These are phyloP conservation scores for Orchestia grillus DNA, from an alignment of 1,140 invertebrate species.

Conservation along the genomic window DNA sequence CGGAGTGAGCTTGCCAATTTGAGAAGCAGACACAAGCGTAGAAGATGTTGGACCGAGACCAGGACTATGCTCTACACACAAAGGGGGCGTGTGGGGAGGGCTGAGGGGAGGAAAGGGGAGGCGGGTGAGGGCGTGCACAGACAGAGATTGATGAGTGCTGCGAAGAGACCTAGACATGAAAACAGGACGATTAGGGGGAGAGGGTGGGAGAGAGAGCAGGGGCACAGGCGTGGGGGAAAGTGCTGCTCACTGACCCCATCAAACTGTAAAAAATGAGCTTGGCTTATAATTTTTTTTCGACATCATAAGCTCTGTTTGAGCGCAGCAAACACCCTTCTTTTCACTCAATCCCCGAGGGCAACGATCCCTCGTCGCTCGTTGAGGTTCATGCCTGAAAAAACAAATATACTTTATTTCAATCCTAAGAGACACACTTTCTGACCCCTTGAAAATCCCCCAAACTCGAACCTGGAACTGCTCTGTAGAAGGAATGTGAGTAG, in stretches of 20 bases:
- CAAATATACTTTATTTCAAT: no score
- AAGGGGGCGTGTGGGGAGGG: neutral
- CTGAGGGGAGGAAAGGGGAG: neutral
- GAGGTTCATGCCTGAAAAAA: neutral
- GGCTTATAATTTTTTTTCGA: neutral
- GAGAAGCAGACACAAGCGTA: neutral
- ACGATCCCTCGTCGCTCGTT: neutral
- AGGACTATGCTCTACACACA: neutral
- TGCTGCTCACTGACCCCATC: neutral
- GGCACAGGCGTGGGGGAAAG: neutral
- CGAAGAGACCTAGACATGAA: neutral
- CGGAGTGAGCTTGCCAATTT: neutral
- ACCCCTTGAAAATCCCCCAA: no score
- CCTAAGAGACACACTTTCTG: no score
- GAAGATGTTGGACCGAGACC: neutral
- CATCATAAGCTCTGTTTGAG: neutral
- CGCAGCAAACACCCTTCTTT: neutral
- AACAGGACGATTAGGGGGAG: neutral
- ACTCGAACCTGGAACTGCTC: no score
- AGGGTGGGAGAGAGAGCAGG: neutral
- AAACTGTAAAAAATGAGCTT: neutral
- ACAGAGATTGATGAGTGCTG: conserved; percentile 24
- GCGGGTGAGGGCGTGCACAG: neutral
- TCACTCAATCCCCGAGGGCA: neutral
- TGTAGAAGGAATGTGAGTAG: no score